phyloP scores from a whole-genome alignment of 35 echinoderm and acorn worm genomes.

The Ophioderma brevispina region DNA sequence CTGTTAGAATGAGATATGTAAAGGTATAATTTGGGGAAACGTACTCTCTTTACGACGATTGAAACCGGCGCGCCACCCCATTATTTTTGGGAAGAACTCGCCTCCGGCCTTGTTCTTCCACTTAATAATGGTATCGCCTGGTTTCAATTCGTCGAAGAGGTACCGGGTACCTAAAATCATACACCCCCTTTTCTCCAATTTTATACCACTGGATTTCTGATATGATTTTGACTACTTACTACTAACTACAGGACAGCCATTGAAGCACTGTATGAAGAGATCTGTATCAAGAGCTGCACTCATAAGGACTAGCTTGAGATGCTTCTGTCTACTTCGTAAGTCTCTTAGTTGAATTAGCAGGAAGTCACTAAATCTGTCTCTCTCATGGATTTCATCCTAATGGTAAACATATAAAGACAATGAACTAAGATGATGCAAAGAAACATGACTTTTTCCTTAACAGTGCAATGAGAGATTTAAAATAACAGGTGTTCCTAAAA shows the following conservation, averaged over 20 bases:
- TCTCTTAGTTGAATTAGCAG: constrained; percentile 84
- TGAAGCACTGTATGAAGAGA: constrained; percentile 92
- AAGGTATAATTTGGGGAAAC: too few species aligned
- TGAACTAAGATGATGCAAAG: background rate
- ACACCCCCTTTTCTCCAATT: background rate
- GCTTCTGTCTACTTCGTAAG: constrained; percentile 45
- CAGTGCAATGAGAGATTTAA: too few species aligned
- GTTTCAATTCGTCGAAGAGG: too few species aligned
- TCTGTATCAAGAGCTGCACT: constrained; percentile 93
- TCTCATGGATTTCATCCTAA: constrained; percentile 97
- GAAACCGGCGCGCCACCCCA: too few species aligned
- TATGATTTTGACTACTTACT: constrained; percentile 85
- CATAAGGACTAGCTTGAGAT: constrained; percentile 89
- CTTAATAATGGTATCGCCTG: too few species aligned
- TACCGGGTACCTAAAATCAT: too few species aligned
- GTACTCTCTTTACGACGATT: too few species aligned
- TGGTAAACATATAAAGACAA: background rate
- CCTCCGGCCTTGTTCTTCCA: too few species aligned
- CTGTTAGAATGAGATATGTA: too few species aligned
- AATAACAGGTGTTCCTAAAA: too few species aligned
- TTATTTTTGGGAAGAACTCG: too few species aligned
- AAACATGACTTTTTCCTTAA: too few species aligned
- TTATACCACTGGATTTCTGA: background rate
- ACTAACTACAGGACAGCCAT: constrained; percentile 67
- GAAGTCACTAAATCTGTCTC: constrained; percentile 96